Evolutionary conservation across 2,113 vertebrate species (phyloP).

Genomic region (Poecilia latipinna): DNA sequence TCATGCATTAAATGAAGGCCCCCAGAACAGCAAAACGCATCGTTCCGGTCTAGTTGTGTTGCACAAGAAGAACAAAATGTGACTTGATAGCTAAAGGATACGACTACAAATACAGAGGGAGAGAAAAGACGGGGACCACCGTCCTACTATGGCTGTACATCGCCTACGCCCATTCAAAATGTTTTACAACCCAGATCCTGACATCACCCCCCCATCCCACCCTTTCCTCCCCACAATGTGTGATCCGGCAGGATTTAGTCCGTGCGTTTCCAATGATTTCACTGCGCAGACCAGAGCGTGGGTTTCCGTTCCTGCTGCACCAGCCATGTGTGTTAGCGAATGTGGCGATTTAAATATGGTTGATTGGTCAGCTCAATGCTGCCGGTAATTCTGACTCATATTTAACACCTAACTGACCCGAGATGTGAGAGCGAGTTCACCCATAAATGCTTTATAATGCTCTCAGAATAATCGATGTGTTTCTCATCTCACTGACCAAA

Average conservation of each 20-base stretch:
- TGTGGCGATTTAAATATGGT: conserved; percentile 2
- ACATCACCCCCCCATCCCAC: conserved; percentile 1
- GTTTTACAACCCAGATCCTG: conserved; percentile 50
- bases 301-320: conserved; percentile 33
- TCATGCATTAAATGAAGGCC: conserved; percentile 65
- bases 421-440: neutral
- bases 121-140: conserved; percentile 11
- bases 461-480: conserved; percentile 32
- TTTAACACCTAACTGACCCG: neutral
- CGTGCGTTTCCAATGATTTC: conserved; percentile 37
- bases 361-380: neutral
- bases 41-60: conserved; percentile 76
- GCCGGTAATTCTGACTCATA: neutral
- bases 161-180: conserved; percentile 75
- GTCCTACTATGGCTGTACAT: conserved; percentile 34
- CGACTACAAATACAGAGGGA: conserved; percentile 7
- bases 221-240: neutral
- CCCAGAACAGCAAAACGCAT: conserved; percentile 70
- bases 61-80: conserved; percentile 14
- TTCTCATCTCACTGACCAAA: neutral
- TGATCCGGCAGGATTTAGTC: conserved; percentile 48
- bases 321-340: conserved; percentile 47
- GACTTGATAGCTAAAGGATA: conserved; percentile 15
- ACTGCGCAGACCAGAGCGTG: conserved; percentile 45
- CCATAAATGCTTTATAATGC: conserved; percentile 21